Evolutionary conservation across 2,113 vertebrate species (phyloP).

Genomic region (Hemicordylus capensis): DNA sequence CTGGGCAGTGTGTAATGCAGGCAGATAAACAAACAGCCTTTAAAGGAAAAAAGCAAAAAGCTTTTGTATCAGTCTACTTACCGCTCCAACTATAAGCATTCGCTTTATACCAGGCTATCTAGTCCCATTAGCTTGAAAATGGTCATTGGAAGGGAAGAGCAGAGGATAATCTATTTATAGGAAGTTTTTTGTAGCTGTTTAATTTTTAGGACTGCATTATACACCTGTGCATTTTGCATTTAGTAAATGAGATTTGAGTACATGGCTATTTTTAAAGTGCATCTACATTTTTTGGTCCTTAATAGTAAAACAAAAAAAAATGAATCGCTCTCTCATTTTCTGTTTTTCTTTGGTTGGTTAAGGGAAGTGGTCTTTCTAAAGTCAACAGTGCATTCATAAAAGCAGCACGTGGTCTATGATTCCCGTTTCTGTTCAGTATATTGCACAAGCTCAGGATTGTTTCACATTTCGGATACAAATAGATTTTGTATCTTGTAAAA

Average conservation of each 20-base stretch:
- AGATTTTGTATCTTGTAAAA: constrained; percentile 3
- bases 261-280: constrained; percentile 34
- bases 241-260: background rate
- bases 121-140: constrained; percentile 17
- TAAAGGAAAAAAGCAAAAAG: background rate
- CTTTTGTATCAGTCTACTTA: constrained; percentile 26
- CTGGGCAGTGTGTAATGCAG: constrained; percentile 26
- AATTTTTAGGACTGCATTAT: constrained; percentile 32
- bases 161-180: constrained; percentile 36
- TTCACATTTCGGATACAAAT: background rate
- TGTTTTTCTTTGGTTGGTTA: constrained; percentile 42
- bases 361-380: constrained; percentile 34
- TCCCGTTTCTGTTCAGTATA: constrained; percentile 15
- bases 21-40: constrained; percentile 27
- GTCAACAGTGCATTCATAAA: constrained; percentile 22
- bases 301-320: constrained; percentile 12
- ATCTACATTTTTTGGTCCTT: constrained; percentile 51
- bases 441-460: constrained; percentile 9
- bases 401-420: constrained; percentile 44
- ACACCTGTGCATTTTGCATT: constrained; percentile 59
- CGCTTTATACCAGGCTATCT: constrained; percentile 30
- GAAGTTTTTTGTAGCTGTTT: constrained; percentile 23
- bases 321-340: constrained; percentile 31
- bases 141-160: constrained; percentile 36
- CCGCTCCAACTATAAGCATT: fast-evolving